These are phyloP conservation scores for Odocoileus virginianus DNA, from an alignment of 2,113 vertebrate genomes.

Conservation along the genomic window DNA sequence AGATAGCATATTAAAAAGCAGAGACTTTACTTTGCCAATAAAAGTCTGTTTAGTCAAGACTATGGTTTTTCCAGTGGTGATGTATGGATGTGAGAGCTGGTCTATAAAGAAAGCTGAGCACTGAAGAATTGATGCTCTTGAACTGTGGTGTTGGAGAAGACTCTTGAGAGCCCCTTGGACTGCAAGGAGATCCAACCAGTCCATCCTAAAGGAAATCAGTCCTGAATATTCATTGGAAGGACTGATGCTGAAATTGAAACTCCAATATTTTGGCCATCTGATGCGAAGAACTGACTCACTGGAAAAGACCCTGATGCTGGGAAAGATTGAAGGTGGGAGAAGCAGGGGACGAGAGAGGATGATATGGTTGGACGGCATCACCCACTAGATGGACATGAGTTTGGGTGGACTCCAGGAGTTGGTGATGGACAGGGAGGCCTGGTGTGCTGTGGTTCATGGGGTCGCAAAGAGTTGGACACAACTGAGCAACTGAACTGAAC, in stretches of 20 bases:
- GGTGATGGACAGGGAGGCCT: neutral
- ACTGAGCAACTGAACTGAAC: neutral
- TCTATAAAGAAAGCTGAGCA: neutral
- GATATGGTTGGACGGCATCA: neutral
- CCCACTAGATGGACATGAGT: neutral
- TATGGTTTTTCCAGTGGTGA: neutral
- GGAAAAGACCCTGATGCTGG: neutral
- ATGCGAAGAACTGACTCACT: neutral
- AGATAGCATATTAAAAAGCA: neutral
- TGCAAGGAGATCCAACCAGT: neutral
- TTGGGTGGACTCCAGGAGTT: neutral
- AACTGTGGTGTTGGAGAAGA: neutral
- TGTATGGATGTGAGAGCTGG: neutral
- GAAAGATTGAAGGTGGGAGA: neutral
- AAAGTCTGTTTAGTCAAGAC: neutral
- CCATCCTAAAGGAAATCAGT: neutral
- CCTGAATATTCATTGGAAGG: neutral
- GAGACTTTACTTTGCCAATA: neutral
- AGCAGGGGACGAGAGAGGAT: neutral
- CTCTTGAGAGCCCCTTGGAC: neutral
- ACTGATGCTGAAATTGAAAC: neutral
- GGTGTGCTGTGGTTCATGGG: neutral
- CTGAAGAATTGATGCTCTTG: neutral
- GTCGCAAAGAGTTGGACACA: accelerated
- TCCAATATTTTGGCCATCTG: neutral